A percentile compares a stretch with the other conserved stretches of the same genome.
Evolutionary conservation across 2,797 vertebrate species (phyloP).

Genomic region (Macrochelys suwanniensis): DNA sequence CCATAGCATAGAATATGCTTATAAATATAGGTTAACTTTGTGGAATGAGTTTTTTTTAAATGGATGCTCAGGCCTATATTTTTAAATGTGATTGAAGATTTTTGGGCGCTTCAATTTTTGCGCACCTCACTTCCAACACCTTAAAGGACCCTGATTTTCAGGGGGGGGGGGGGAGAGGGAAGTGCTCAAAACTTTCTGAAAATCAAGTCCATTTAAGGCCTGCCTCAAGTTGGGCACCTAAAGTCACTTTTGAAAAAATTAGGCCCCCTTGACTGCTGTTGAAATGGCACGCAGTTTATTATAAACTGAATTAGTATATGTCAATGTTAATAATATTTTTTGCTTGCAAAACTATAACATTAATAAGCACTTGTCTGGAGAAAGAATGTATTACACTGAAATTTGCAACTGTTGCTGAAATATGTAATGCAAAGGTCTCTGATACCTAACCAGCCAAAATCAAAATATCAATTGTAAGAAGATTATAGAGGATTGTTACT

Average conservation of each 20-base stretch:
- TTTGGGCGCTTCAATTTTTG: background rate
- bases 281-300: background rate
- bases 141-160: background rate
- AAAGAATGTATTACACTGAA: background rate
- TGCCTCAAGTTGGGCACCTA: background rate
- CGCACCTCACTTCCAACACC: background rate
- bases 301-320: background rate
- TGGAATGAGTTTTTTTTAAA: background rate
- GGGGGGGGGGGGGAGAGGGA: too few species aligned
- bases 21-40: background rate
- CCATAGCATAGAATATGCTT: background rate
- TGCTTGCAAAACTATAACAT: background rate
- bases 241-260: background rate
- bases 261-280: background rate
- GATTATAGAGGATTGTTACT: background rate
- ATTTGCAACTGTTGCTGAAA: slow-evolving; percentile 9
- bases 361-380: background rate
- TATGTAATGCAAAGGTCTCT: background rate
- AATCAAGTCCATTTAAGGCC: background rate
- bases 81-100: background rate
- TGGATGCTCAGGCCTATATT: background rate
- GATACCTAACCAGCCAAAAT: background rate
- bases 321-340: background rate
- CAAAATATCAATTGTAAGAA: background rate
- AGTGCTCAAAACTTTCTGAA: background rate